phyloP scores from a whole-genome alignment of 2,113 vertebrate genomes.

The Phalacrocorax carbo region DNA sequence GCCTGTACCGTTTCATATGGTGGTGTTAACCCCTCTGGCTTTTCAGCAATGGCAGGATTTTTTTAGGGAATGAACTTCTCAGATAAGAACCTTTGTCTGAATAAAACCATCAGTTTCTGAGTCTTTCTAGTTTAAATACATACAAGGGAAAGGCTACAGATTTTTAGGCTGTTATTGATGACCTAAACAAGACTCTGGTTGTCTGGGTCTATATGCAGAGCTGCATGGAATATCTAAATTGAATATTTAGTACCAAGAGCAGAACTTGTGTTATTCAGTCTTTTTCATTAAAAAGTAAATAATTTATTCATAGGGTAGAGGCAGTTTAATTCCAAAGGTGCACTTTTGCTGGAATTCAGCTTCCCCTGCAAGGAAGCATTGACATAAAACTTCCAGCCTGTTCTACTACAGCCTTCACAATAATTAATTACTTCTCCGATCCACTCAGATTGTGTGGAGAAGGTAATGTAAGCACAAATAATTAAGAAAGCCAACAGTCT shows the following conservation, averaged over 20 bases:
- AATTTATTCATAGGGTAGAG: background rate
- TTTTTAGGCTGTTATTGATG: background rate
- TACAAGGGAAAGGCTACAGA: background rate
- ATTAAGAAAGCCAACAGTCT: background rate
- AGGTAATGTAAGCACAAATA: background rate
- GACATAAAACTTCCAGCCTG: background rate
- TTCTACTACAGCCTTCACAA: background rate
- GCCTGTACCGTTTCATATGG: background rate
- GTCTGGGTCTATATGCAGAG: background rate
- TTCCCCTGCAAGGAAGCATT: background rate
- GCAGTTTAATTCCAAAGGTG: background rate
- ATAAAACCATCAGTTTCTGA: background rate
- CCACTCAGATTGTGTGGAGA: background rate
- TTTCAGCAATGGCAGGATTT: background rate
- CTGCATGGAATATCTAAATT: background rate
- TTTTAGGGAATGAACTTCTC: background rate
- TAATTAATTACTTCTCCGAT: background rate
- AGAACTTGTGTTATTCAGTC: background rate
- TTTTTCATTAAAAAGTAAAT: background rate
- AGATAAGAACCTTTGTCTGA: background rate
- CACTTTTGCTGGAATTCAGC: background rate
- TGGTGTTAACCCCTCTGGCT: background rate
- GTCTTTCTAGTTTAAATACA: background rate
- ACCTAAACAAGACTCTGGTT: background rate
- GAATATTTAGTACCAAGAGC: background rate